These are phyloP conservation scores for Zaprionus tsacasi DNA, from an alignment of 1,140 invertebrate species.

Conservation along the genomic window DNA sequence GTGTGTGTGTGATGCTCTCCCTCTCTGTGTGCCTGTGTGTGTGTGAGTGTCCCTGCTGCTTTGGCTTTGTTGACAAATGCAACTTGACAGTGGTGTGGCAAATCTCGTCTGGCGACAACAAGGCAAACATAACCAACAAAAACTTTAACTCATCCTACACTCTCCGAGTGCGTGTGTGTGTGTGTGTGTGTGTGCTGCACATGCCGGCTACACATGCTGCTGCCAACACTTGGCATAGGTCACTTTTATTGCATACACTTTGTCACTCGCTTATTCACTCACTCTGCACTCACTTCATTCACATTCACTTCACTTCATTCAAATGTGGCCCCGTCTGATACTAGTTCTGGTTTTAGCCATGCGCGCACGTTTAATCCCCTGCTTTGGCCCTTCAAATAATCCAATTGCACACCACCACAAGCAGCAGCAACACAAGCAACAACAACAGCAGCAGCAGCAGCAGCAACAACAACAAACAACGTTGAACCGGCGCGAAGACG, in stretches of 20 bases:
- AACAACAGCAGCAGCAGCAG: conserved; percentile 12
- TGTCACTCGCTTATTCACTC: conserved; percentile 13
- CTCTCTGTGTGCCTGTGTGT: conserved; percentile 23
- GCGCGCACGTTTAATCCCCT: conserved; percentile 44
- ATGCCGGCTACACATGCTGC: conserved; percentile 44
- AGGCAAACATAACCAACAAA: conserved; percentile 15
- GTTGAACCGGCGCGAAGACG: conserved; percentile 59
- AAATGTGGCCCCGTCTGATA: conserved; percentile 9
- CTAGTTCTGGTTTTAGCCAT: conserved; percentile 31
- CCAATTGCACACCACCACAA: conserved; percentile 46
- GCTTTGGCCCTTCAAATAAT: conserved; percentile 39
- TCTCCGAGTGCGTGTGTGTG: neutral
- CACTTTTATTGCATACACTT: conserved; percentile 33
- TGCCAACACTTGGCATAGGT: conserved; percentile 39
- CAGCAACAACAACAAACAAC: conserved; percentile 18
- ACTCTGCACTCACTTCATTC: conserved; percentile 10
- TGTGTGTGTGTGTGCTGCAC: conserved; percentile 18
- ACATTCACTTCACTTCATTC: conserved; percentile 2
- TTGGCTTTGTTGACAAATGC: conserved; percentile 79
- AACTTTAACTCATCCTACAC: conserved; percentile 14
- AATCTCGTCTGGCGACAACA: conserved; percentile 70
- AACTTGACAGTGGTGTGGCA: conserved; percentile 82
- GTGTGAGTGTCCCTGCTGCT: conserved; percentile 29
- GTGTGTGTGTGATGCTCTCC: conserved; percentile 11
- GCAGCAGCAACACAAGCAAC: conserved; percentile 16